Evolutionary conservation across 2,797 vertebrate species (phyloP).

Genomic region (Notamacropus eugenii): DNA sequence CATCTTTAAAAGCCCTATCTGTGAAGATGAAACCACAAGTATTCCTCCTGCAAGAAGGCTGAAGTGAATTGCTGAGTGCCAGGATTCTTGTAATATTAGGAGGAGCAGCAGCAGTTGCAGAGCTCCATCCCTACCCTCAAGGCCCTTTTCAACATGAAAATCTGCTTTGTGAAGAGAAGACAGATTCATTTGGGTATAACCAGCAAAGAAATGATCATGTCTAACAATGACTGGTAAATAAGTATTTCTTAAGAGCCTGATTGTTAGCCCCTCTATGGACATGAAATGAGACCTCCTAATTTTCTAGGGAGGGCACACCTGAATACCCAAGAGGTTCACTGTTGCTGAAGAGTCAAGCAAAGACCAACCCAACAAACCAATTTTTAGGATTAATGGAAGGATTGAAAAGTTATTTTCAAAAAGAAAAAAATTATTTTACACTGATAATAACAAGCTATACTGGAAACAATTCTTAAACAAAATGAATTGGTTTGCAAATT

Average conservation of each 20-base stretch:
- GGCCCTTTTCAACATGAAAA: not conserved
- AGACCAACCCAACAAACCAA: not conserved
- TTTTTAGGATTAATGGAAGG: not conserved
- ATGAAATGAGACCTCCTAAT: conserved; percentile 22
- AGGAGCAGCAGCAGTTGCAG: not conserved
- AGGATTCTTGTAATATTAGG: not conserved
- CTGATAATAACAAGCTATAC: not conserved
- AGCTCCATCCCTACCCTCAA: not conserved
- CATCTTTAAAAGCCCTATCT: not conserved
- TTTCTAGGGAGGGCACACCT: not conserved
- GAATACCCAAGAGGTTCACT: not conserved
- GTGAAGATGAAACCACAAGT: not conserved
- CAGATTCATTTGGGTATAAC: conserved; percentile 33
- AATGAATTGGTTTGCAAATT: not conserved
- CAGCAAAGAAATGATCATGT: conserved; percentile 45
- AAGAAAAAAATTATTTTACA: not conserved
- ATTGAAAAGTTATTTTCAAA: not conserved
- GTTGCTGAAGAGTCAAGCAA: not conserved
- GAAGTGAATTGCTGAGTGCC: not conserved
- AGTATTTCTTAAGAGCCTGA: conserved; percentile 3
- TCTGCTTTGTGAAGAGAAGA: conserved; percentile 38
- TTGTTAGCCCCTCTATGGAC: not conserved
- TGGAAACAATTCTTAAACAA: not conserved
- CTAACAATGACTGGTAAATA: conserved; percentile 27
- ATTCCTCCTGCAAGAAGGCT: not conserved